These are phyloP conservation scores for Yponomeuta plumbellus DNA, from an alignment of 2,888 invertebrate species.

Conservation along the genomic window DNA sequence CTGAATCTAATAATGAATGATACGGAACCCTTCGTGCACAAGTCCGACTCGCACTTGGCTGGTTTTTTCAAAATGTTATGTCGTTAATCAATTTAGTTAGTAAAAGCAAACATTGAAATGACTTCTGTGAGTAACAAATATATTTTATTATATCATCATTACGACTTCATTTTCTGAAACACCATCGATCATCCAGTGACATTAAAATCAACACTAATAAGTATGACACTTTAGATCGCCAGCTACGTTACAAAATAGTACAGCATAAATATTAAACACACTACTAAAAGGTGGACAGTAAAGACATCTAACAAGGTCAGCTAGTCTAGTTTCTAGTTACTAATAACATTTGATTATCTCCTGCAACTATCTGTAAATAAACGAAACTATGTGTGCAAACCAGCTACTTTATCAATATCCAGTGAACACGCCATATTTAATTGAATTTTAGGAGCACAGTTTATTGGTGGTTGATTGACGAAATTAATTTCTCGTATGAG, in stretches of 20 bases:
- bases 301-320: conserved; percentile 35
- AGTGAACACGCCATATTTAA: not conserved
- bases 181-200: not conserved
- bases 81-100: no score
- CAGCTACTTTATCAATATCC: not conserved
- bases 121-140: not conserved
- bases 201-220: not conserved
- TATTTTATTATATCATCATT: not conserved
- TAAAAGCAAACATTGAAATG: no score
- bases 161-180: not conserved
- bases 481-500: conserved; percentile 15
- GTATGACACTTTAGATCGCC: not conserved
- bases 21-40: no score
- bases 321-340: conserved; percentile 41
- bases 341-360: conserved; percentile 42
- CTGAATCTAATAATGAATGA: no score
- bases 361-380: conserved; percentile 18
- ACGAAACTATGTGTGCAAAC: conserved; percentile 14
- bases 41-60: no score
- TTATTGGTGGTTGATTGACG: conserved; percentile 16
- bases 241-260: not conserved
- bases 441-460: not conserved
- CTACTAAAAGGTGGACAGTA: conserved; percentile 2
- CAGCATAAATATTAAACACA: not conserved
- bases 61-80: no score